These are phyloP conservation scores for Drosophila auraria DNA, from an alignment of 1,140 invertebrate genomes.

Conservation along the genomic window DNA sequence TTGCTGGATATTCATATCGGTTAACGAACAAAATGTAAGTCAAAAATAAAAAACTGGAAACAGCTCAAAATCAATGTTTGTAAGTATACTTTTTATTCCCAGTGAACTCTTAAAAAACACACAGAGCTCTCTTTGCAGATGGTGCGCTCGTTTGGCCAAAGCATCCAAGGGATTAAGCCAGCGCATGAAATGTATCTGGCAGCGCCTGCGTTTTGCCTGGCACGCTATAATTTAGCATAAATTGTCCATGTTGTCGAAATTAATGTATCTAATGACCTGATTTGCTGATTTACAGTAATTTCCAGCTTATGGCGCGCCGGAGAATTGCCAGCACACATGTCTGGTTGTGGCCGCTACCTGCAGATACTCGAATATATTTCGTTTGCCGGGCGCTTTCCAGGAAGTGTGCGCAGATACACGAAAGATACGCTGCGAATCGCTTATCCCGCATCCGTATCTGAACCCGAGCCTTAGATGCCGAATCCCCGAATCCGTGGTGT, in stretches of 20 bases:
- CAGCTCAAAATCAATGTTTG: too few species aligned
- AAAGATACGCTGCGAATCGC: conserved; percentile 51
- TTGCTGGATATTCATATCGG: too few species aligned
- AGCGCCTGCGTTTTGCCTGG: conserved; percentile 53
- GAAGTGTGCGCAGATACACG: conserved; percentile 73
- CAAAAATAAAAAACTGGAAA: not conserved
- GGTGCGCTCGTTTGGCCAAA: conserved; percentile 47
- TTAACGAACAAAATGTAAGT: not conserved
- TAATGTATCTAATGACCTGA: conserved; percentile 84
- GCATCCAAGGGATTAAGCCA: conserved; percentile 65
- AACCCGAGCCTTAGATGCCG: conserved; percentile 13
- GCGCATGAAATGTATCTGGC: conserved; percentile 37
- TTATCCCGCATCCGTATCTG: conserved; percentile 35
- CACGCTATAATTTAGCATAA: conserved; percentile 81
- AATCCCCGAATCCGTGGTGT: conserved; percentile 30
- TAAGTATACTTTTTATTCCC: not conserved
- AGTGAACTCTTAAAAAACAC: conserved; percentile 18
- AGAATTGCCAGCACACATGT: conserved; percentile 35
- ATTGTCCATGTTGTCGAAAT: conserved; percentile 81
- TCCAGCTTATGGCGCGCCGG: conserved; percentile 65
- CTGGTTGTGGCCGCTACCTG: conserved; percentile 52
- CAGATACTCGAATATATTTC: conserved; percentile 61
- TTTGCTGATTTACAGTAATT: conserved; percentile 84
- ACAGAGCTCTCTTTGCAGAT: conserved; percentile 34
- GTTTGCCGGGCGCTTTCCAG: conserved; percentile 69